Base-by-base conservation (phyloP, 92 coral and sea anemone species). In the Pocillopora grandis region DNA sequence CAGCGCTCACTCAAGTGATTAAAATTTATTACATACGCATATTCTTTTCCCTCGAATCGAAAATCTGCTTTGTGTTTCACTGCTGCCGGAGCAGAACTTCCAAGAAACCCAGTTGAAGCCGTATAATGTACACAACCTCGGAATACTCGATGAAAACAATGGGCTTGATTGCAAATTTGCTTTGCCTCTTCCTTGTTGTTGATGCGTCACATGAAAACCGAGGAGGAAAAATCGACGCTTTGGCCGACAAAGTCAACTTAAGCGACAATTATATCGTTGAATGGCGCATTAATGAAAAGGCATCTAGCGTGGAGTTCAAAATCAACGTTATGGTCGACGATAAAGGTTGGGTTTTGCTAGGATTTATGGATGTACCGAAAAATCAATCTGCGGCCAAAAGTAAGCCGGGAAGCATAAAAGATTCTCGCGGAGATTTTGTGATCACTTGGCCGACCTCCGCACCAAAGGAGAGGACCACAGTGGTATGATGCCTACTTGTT, bases 331-430 rank as follows among this genome's bases (percentile, higher is more conserved):
- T 23, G 1, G 74, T 90, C 12, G 84, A 87, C 66, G 73, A 72
- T 1, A 80, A 89, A 78, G 97, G 97, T 0, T 93, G 97, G 97
- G 72, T 91, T 74, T 67, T 90, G 19, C 33, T 93, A 17, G 97
- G 97, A 15, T 93, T 93, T 71, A 75, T 89, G 90, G 86, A 87
- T 48, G 61, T 48, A 21, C 73, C 82, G 49, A 69, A 12, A 19
- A 83, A 83, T 69, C 37, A 68, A 35, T 12, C 75, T 55, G 49
- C 77, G 5, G 18, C 17, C 62, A 31, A 77, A 10, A 52, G 1
- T 55, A 15, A 48, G 17, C 78, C n/a, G 68, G 2, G n/a, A 35
- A 62, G 49, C 3, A 11, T 88, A 19, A 36, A 42, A 55, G 86
- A 80, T 10, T 36, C 85, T 33, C 70, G 71, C 16, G 93, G 89